Percentiles rank a stretch among this genome's conserved stretches.
These are phyloP conservation scores for Synergus laeviventris DNA, from an alignment of 2,888 invertebrate genomes.

Conservation along the genomic window DNA sequence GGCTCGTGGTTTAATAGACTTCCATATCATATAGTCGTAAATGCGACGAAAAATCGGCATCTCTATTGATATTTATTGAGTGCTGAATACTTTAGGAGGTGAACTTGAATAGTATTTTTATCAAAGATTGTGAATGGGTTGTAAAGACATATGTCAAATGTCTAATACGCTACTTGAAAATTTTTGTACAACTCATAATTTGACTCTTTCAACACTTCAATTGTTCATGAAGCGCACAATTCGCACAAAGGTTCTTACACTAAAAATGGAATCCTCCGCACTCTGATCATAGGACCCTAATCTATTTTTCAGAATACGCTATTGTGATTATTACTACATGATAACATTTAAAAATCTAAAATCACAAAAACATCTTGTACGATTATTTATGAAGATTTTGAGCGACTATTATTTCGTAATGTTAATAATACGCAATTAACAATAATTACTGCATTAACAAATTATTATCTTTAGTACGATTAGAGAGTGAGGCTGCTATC, in stretches of 20 bases:
- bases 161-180: background rate
- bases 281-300: constrained; percentile 73
- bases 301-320: constrained; percentile 76
- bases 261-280: constrained; percentile 57
- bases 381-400: constrained; percentile 69
- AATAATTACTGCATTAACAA: constrained; percentile 74
- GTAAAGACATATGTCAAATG: background rate
- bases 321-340: constrained; percentile 75
- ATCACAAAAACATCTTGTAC: constrained; percentile 66
- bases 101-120: constrained; percentile 1
- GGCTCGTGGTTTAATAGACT: background rate
- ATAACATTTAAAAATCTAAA: constrained; percentile 68
- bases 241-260: background rate
- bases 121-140: background rate
- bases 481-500: constrained; percentile 76
- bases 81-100: background rate
- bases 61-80: background rate
- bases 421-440: constrained; percentile 71
- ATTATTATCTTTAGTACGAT: constrained; percentile 76
- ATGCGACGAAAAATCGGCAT: constrained; percentile 5
- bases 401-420: constrained; percentile 70
- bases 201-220: background rate
- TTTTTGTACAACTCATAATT: background rate
- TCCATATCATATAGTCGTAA: constrained; percentile 19
- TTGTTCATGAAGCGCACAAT: background rate